phyloP scores from a whole-genome alignment of 1,140 invertebrate genomes.

The Procambarus clarkii region DNA sequence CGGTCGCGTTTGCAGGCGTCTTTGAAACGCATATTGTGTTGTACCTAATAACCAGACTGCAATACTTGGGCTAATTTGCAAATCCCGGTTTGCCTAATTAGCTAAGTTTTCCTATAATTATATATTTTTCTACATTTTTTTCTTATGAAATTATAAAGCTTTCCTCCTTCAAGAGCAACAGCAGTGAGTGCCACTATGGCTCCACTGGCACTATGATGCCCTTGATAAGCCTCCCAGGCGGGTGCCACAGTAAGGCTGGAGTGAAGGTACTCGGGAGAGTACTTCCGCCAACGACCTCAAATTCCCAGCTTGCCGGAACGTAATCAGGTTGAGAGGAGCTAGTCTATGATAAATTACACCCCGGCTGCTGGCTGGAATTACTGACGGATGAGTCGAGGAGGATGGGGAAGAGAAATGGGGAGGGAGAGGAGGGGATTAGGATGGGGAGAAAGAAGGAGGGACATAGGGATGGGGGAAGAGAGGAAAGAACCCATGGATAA shows the following conservation, averaged over 20 bases:
- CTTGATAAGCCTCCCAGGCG: not conserved
- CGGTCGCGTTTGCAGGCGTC: too few relatives aligned
- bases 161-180: too few relatives aligned
- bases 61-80: too few relatives aligned
- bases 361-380: conserved; percentile 2
- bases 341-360: conserved; percentile 7
- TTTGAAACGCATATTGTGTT: too few relatives aligned
- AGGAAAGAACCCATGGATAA: not conserved
- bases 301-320: not conserved
- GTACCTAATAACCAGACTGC: too few relatives aligned
- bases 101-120: not conserved
- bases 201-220: not conserved
- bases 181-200: too few relatives aligned
- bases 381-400: not conserved
- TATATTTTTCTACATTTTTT: not conserved
- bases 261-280: not conserved
- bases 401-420: not conserved
- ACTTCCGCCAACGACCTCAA: conserved; percentile 6
- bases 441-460: not conserved
- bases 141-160: too few relatives aligned
- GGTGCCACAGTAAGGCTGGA: not conserved
- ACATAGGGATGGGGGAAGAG: not conserved
- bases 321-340: conserved; percentile 10
- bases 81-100: too few relatives aligned
- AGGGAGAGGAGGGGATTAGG: not conserved